These are phyloP conservation scores for Anas platyrhynchos DNA, from an alignment of 2,113 vertebrate genomes.

Conservation along the genomic window DNA sequence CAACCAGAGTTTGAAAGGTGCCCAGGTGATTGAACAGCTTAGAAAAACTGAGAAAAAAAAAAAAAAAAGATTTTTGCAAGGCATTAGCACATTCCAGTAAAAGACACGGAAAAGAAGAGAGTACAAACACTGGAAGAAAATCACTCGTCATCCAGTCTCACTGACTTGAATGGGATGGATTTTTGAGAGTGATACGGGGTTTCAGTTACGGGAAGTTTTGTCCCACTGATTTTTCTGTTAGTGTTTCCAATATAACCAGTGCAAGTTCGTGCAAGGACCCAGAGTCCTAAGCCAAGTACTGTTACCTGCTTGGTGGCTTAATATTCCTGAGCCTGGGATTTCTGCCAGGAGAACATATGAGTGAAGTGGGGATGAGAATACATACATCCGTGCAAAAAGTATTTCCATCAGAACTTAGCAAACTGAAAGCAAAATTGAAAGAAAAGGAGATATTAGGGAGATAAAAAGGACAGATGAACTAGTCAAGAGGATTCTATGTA, in stretches of 20 bases:
- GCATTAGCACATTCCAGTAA: background rate
- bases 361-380: conserved; percentile 16
- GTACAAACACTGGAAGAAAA: background rate
- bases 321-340: conserved; percentile 31
- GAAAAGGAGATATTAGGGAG: background rate
- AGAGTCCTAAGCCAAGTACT: background rate
- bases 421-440: conserved; percentile 48
- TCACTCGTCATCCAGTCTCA: background rate
- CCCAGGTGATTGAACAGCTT: background rate
- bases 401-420: conserved; percentile 6
- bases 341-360: conserved; percentile 58
- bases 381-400: conserved; percentile 27
- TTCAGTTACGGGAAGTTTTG: conserved; percentile 6
- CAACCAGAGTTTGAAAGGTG: background rate
- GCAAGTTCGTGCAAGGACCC: conserved; percentile 45
- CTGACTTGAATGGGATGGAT: background rate
- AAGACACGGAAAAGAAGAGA: background rate
- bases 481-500: background rate
- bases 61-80: background rate
- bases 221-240: conserved; percentile 1
- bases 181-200: background rate
- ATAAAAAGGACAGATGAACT: background rate
- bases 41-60: background rate
- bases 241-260: conserved; percentile 1
- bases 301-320: conserved; percentile 32